Base-by-base conservation (phyloP, 2,113 vertebrate genomes). In the Solenodon paradoxus region DNA sequence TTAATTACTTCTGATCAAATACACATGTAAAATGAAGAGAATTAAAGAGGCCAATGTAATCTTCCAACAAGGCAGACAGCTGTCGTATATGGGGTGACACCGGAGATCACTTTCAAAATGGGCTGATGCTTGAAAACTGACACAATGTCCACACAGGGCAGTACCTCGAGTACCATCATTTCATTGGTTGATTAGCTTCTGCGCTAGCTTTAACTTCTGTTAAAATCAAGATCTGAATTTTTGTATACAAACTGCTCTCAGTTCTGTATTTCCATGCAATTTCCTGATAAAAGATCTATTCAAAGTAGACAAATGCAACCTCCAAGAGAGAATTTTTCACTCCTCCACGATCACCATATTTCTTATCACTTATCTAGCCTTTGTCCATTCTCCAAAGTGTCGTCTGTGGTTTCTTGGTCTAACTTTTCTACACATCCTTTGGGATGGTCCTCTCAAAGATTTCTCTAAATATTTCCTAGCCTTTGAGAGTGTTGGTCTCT, bases 1-100 rank as follows among this genome's bases (percentile, higher is more conserved):
- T 38, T 92, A 94, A 42, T 80, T 92, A 51, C 80, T 66, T 82
- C 53, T 82, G 45, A 95, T 40, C 32, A 92, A 90, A 69, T 11
- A 66, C 24, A 75, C 88, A 24, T 47, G 35, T 3, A 83, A 83
- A 93, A 78, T 59, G 42, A 28, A 28, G 59, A 5, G 30, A 81
- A 78, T 55, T 51, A 74, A 71, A 77, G n/a, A 61, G 57, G 57
- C 35, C 42, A 82, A 40, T 63, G 11, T 40, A 77, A 90, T 78
- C 10, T 83, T 75, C 55, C 26, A 90, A 47, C 45, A 80, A 68
- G 42, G n/a, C 57, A 90, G 53, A 17, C 63, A 94, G 49, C 20
- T 80, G 16, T 57, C 90, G 32, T 68, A 47, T 42, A 72, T 49
- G 15, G 79, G 40, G 51, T 26, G 81, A n/a, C 51, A 80, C 3